Evolutionary conservation across 1,140 invertebrate species (phyloP).

Genomic region (Tyrophagus putrescentiae): DNA sequence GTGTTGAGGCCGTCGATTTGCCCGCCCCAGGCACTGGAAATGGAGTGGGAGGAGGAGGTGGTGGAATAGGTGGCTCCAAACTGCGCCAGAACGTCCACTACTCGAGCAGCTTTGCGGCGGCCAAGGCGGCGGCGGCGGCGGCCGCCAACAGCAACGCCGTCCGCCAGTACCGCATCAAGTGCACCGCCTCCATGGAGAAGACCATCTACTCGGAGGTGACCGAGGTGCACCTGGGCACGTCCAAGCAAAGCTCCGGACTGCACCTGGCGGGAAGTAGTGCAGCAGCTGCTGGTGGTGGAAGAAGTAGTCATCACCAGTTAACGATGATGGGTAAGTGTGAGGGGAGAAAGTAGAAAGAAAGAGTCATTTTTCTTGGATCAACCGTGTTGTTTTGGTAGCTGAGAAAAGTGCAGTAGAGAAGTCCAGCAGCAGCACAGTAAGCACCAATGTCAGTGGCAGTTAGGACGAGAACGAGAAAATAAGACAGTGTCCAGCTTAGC

Average conservation of each 20-base stretch:
- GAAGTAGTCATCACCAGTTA: background rate
- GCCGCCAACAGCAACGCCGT: conserved; percentile 25
- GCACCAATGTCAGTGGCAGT: background rate
- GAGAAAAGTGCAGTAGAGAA: background rate
- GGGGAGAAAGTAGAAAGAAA: background rate
- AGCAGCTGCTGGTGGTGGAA: background rate
- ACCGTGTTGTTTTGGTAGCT: background rate
- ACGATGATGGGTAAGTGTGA: background rate
- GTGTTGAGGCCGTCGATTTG: conserved; percentile 56
- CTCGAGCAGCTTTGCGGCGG: background rate
- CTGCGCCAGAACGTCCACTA: background rate
- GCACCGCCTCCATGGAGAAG: conserved; percentile 64
- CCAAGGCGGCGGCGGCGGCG: background rate
- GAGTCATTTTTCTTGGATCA: background rate
- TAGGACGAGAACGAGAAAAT: background rate
- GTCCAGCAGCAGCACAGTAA: background rate
- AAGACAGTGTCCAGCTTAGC: too few species aligned
- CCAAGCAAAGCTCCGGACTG: conserved; percentile 25
- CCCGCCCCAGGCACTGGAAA: conserved; percentile 29
- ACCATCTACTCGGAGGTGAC: conserved; percentile 66
- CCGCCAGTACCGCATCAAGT: conserved; percentile 70
- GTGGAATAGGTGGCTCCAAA: too few species aligned
- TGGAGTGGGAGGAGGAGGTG: too few species aligned
- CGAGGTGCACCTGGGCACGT: conserved; percentile 23
- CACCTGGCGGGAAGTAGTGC: background rate